Conservation (phyloP, 2,113 vertebrate genomes). For the Delphinus delphis region DNA sequence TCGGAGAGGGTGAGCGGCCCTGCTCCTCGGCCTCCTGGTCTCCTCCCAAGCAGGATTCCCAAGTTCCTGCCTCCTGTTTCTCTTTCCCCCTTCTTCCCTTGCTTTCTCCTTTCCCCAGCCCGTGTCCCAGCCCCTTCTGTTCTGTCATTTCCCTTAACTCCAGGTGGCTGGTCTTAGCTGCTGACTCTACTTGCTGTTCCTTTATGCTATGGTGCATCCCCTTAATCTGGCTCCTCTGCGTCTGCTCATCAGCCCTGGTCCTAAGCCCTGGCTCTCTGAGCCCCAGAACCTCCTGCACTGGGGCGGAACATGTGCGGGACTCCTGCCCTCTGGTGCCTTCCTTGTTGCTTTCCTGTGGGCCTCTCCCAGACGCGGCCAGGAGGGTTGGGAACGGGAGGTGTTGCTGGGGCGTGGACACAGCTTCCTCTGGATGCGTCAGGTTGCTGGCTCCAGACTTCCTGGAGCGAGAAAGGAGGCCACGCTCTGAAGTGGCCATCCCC, state of each 20-base stretch:
- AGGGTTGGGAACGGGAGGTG: neutral
- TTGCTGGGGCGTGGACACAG: neutral
- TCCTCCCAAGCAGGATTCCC: slow-evolving; percentile 43
- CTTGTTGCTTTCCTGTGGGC: neutral
- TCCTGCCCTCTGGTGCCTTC: neutral
- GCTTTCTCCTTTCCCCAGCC: neutral
- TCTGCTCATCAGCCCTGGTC: slow-evolving; percentile 42
- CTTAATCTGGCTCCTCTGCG: neutral
- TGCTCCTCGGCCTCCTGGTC: neutral
- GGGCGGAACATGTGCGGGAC: neutral
- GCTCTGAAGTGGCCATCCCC: neutral
- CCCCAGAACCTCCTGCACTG: neutral
- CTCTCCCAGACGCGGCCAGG: neutral
- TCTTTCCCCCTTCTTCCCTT: neutral
- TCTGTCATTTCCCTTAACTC: slow-evolving; percentile 55
- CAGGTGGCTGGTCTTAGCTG: slow-evolving; percentile 50
- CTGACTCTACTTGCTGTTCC: slow-evolving; percentile 59
- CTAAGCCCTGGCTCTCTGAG: neutral
- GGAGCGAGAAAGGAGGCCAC: neutral
- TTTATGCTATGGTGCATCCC: neutral
- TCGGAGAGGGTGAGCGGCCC: slow-evolving; percentile 91
- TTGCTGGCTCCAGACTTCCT: neutral
- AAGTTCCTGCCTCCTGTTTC: neutral
- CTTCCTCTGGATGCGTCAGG: neutral
- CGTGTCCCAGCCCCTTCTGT: slow-evolving; percentile 36